These are phyloP conservation scores for Malacoraja senta DNA, from an alignment of 2,797 vertebrate genomes.

Conservation along the genomic window DNA sequence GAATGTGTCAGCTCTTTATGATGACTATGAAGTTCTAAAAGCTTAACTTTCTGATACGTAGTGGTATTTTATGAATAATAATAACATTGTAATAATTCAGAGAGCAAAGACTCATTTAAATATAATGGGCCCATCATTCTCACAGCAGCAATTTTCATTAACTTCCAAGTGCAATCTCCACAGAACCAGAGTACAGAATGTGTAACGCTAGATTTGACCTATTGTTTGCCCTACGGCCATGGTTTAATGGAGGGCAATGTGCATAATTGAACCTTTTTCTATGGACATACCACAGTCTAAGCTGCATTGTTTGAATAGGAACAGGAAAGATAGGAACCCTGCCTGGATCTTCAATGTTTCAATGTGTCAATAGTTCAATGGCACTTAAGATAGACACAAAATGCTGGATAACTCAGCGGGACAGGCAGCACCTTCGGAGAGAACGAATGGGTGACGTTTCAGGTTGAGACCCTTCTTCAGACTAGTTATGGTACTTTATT, in stretches of 20 bases:
- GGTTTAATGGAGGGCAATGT: neutral
- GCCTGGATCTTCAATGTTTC: neutral
- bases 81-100: neutral
- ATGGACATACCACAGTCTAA: neutral
- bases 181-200: neutral
- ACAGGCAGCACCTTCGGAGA: too few species aligned
- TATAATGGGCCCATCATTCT: constrained; percentile 10
- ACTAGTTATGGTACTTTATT: too few species aligned
- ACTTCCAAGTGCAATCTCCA: neutral
- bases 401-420: too few species aligned
- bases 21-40: constrained; percentile 12
- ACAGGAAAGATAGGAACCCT: neutral
- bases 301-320: neutral
- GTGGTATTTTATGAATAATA: constrained; percentile 13
- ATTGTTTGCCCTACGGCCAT: neutral
- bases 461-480: too few species aligned
- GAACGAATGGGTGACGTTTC: too few species aligned
- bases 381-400: too few species aligned
- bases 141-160: neutral
- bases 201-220: neutral
- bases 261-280: neutral
- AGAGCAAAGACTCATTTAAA: neutral
- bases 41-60: neutral
- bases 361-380: too few species aligned
- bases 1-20: neutral